Conservation (phyloP, 2,113 vertebrate species). For the Pedionomus torquatus region DNA sequence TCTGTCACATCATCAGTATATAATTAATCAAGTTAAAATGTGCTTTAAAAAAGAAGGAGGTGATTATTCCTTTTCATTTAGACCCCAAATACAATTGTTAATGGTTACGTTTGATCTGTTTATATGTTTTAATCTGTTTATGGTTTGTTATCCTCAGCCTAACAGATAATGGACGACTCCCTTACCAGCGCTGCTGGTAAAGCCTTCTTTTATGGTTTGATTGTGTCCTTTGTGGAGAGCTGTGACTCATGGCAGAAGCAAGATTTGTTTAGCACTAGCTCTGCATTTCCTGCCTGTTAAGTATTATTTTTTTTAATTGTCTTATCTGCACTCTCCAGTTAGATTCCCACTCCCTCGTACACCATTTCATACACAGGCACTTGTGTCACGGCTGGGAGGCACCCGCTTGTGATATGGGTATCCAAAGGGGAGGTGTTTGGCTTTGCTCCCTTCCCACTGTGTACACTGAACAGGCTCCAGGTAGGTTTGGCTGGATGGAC, state of each 20-base stretch:
- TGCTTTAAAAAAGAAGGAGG: neutral
- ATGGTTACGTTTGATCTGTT: no score
- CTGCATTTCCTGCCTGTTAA: neutral
- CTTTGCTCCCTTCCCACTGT: neutral
- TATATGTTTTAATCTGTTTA: neutral
- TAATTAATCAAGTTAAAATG: neutral
- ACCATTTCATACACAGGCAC: accelerated
- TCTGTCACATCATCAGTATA: neutral
- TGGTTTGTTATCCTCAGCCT: neutral
- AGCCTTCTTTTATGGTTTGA: neutral
- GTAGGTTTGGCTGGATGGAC: neutral
- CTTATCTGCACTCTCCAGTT: neutral
- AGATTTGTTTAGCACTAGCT: neutral
- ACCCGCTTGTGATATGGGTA: neutral
- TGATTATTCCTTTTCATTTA: neutral
- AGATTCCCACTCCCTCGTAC: neutral
- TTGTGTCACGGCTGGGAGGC: neutral
- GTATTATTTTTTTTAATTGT: neutral
- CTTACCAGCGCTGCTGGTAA: neutral
- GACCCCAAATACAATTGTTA: neutral
- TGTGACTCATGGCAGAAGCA: neutral
- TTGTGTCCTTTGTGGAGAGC: neutral
- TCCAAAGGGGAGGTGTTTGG: neutral
- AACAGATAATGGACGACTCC: neutral
- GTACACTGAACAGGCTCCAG: neutral